These are phyloP conservation scores for Micropoecilia bifurca DNA, from an alignment of 2,797 vertebrate genomes.

Conservation along the genomic window DNA sequence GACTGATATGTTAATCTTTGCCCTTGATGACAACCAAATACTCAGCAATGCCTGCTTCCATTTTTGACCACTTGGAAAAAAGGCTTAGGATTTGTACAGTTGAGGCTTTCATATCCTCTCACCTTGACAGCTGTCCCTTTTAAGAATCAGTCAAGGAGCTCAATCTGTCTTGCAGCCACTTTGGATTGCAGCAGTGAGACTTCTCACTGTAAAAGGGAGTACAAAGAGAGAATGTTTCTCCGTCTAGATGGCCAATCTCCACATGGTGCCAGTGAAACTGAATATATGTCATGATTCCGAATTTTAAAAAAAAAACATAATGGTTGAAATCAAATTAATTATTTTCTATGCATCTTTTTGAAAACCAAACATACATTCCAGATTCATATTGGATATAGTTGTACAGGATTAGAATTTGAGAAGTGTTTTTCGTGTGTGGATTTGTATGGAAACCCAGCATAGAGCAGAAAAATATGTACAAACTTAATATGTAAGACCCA, in stretches of 20 bases:
- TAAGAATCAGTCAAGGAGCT: conserved; percentile 5
- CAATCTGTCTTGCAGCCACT: neutral
- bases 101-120: neutral
- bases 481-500: neutral
- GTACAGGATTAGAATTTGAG: neutral
- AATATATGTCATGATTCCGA: neutral
- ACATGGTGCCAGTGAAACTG: neutral
- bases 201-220: neutral
- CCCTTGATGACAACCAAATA: neutral
- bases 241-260: neutral
- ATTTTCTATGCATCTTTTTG: neutral
- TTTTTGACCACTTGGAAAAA: conserved; percentile 4
- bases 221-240: neutral
- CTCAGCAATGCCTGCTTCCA: neutral
- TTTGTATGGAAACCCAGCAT: neutral
- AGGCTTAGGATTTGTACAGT: neutral
- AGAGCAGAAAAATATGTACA: neutral
- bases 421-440: neutral
- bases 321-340: neutral
- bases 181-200: neutral
- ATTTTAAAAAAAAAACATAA: no score
- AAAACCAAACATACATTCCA: neutral
- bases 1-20: conserved; percentile 1
- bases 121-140: neutral
- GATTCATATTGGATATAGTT: neutral